Evolutionary conservation across 2,113 vertebrate genomes (phyloP).

Genomic region (Hippocampus barbouri): DNA sequence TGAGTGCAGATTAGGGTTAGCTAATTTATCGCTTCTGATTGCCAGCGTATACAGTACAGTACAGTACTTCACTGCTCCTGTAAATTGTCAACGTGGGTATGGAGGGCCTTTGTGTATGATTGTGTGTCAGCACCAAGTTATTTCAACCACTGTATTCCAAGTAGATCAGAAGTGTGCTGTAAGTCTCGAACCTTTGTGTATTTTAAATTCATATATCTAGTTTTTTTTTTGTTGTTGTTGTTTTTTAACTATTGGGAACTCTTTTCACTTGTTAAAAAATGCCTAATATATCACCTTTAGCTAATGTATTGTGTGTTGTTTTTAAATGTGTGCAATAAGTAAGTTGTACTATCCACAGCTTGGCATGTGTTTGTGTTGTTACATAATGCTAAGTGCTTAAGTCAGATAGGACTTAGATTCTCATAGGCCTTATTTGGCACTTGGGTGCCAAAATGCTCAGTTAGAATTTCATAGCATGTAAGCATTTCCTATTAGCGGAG

Average conservation of each 20-base stretch:
- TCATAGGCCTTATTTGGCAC: neutral
- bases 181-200: neutral
- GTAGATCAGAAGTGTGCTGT: neutral
- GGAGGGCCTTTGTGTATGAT: too few relatives aligned
- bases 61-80: too few relatives aligned
- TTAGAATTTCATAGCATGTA: slow-evolving; percentile 5
- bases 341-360: neutral
- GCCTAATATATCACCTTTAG: neutral
- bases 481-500: neutral
- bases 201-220: neutral
- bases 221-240: neutral
- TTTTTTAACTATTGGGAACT: neutral
- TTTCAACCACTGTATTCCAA: neutral
- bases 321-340: neutral
- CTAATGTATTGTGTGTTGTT: neutral
- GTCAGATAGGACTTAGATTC: neutral
- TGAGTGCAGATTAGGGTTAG: too few relatives aligned
- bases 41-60: too few relatives aligned
- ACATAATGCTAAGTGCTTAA: neutral
- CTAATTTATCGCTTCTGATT: too few relatives aligned
- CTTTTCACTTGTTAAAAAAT: neutral
- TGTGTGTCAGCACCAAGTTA: neutral
- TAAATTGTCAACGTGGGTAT: too few relatives aligned
- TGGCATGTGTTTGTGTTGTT: neutral
- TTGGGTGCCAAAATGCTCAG: neutral